These are phyloP conservation scores for Carollia perspicillata DNA, from an alignment of 2,113 vertebrate species.

Conservation along the genomic window DNA sequence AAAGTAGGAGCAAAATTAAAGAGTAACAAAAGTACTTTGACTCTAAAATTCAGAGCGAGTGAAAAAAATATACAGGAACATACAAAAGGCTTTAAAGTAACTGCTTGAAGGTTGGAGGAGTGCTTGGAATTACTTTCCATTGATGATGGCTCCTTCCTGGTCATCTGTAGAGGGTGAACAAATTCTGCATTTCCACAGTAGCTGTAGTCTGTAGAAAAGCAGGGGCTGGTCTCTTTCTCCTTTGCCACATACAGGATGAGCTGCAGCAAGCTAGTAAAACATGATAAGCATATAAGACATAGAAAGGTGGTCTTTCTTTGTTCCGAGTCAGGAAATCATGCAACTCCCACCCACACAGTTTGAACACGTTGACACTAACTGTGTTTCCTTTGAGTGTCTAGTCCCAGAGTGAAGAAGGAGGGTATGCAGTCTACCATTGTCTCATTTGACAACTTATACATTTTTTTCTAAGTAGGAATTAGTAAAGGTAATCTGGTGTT, in stretches of 20 bases:
- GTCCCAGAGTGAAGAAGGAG: background rate
- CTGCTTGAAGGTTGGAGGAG: background rate
- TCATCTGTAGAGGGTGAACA: background rate
- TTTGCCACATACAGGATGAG: background rate
- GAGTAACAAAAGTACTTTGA: background rate
- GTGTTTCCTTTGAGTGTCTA: background rate
- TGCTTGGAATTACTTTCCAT: background rate
- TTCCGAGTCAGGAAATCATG: background rate
- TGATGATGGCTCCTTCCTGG: background rate
- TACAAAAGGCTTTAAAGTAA: background rate
- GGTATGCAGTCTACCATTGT: background rate
- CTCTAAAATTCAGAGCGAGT: background rate
- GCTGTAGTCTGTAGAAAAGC: background rate
- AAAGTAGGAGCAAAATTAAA: background rate
- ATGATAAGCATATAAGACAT: background rate
- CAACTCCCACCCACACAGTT: background rate
- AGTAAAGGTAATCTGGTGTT: background rate
- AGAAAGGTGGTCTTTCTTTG: background rate
- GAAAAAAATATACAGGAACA: background rate
- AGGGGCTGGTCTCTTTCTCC: background rate
- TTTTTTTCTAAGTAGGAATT: background rate
- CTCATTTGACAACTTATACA: background rate
- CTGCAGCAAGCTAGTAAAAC: background rate
- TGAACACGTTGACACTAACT: background rate
- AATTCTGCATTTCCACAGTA: background rate